phyloP scores from a whole-genome alignment of 2,797 vertebrate genomes.

The Manis javanica region DNA sequence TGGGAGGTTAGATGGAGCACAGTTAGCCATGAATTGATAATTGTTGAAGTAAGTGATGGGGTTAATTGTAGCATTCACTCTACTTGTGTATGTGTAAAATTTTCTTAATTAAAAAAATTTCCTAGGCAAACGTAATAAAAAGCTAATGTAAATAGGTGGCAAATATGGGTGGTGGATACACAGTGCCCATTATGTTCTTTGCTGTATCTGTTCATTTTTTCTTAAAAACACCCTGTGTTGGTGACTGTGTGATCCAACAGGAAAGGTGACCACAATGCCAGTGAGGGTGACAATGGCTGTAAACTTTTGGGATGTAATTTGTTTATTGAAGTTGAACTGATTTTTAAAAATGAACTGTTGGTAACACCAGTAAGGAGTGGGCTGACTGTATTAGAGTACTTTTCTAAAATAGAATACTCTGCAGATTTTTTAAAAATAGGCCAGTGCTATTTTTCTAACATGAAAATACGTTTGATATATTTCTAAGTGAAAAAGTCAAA shows the following conservation, averaged over 20 bases:
- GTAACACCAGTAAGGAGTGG: background rate
- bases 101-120: background rate
- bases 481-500: constrained; percentile 27
- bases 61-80: background rate
- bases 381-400: background rate
- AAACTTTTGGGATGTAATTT: background rate
- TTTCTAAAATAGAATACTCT: background rate
- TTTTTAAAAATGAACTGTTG: background rate
- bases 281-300: background rate
- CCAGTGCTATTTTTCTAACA: background rate
- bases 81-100: background rate
- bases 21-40: background rate
- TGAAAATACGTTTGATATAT: background rate
- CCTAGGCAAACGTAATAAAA: constrained; percentile 6
- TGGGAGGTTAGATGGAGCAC: background rate
- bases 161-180: background rate
- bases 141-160: background rate
- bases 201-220: background rate
- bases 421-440: background rate
- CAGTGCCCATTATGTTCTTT: background rate
- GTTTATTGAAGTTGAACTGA: background rate
- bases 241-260: background rate
- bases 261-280: background rate
- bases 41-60: background rate
- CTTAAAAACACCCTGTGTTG: background rate